Evolutionary conservation across 2,113 vertebrate species (phyloP).

Genomic region (Eidolon helvum): DNA sequence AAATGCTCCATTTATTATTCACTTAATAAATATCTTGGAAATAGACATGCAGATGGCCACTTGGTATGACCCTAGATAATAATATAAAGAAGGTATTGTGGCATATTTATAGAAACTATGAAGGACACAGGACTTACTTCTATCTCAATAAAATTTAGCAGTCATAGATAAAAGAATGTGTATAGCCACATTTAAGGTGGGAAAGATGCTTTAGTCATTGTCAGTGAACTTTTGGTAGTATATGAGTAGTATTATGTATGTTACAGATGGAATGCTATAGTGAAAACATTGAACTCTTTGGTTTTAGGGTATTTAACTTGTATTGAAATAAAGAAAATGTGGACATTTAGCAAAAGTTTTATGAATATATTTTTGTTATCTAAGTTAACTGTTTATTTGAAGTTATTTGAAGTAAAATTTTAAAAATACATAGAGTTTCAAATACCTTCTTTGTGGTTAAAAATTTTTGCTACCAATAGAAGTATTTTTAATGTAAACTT

Average conservation of each 20-base stretch:
- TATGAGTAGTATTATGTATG: background rate
- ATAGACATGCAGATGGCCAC: background rate
- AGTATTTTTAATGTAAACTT: background rate
- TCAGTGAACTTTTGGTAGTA: background rate
- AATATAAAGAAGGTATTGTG: background rate
- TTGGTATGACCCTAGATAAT: background rate
- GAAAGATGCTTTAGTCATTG: background rate
- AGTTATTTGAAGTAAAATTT: background rate
- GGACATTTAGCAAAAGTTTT: background rate
- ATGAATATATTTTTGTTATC: background rate
- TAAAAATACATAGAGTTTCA: background rate
- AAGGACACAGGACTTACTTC: background rate
- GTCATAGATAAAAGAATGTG: background rate
- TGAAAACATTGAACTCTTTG: background rate
- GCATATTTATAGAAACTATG: background rate
- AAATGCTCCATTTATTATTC: background rate
- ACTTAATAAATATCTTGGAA: background rate
- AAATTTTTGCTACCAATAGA: background rate
- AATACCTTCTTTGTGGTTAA: background rate
- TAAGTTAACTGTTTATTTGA: background rate
- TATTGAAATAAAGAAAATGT: background rate
- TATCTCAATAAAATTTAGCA: background rate
- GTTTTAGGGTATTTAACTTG: background rate
- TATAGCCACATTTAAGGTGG: background rate
- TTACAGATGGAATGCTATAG: background rate